Percentiles rank a stretch among this genome's conserved stretches.
These are phyloP conservation scores for Eumaeus atala DNA, from an alignment of 1,140 invertebrate genomes.

Conservation along the genomic window DNA sequence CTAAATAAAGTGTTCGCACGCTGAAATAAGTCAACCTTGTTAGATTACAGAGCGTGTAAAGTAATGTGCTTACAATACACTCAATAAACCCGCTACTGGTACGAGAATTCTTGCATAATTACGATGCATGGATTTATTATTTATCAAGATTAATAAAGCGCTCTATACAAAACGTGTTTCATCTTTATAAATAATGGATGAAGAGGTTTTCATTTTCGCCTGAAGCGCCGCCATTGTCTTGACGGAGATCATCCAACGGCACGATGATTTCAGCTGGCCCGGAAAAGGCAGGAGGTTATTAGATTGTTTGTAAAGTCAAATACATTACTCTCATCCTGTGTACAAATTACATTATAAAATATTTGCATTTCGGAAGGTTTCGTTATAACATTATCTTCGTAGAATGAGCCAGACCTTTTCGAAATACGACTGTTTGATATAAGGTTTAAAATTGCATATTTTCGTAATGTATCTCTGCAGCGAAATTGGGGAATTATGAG, in stretches of 20 bases:
- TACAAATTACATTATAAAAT: conserved; percentile 10
- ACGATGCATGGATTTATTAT: too few relatives aligned
- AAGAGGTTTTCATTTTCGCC: conserved; percentile 24
- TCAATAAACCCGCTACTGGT: too few relatives aligned
- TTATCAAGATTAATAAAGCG: conserved; percentile 3
- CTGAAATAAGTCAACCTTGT: too few relatives aligned
- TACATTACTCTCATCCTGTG: neutral
- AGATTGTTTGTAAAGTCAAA: neutral
- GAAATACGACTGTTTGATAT: too few relatives aligned
- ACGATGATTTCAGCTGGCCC: conserved; percentile 29
- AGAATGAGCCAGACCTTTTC: neutral
- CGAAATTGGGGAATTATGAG: too few relatives aligned
- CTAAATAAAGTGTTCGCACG: too few relatives aligned
- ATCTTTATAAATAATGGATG: conserved; percentile 14
- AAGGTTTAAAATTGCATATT: too few relatives aligned
- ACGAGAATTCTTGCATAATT: too few relatives aligned
- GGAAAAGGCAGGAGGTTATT: conserved; percentile 20
- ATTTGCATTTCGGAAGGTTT: neutral
- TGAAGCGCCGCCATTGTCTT: conserved; percentile 31
- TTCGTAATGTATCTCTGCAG: too few relatives aligned
- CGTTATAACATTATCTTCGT: neutral
- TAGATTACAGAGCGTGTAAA: too few relatives aligned
- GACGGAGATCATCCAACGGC: conserved; percentile 27
- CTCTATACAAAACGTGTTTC: conserved; percentile 8
- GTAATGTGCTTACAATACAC: too few relatives aligned